Base-by-base conservation (phyloP, 2,797 vertebrate genomes). In the Aulostomus chinensis region DNA sequence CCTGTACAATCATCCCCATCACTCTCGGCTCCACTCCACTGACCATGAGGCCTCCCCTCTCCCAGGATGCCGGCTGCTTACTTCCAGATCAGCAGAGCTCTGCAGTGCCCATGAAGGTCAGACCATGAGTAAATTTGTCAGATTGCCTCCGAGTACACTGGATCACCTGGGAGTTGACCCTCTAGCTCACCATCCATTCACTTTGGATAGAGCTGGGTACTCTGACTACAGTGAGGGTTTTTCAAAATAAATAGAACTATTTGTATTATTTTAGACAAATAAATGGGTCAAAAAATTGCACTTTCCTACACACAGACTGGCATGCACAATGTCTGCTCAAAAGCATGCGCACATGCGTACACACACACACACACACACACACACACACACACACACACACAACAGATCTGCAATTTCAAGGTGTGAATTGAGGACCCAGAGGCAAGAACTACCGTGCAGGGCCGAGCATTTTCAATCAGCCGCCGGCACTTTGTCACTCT, bases 381-480 rank as follows among this genome's bases (percentile, higher is more conserved):
- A 9, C 25, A 41, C 42, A 30, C 13, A 7, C 13, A 14, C n/a
- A 12, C 20, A 5, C 22, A 16, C 74, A 52, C 37, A 58, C 51
- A 62, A 68, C 39, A 57, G 35, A 70, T 61, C 51, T 60, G 15
- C 39, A 67, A 76, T 81, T 78, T 84, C 60, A 78, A 60, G 70
- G 36, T 49, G 49, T 45, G 50, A 68, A 75, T 69, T 65, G 35
- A 68, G 68, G 35, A 52, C 62, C 69, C 28, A 29, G 54, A 69
- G 54, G 43, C 64, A 57, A 39, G 35, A 38, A 68, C 52, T 35
- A 43, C 40, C 39, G 10, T 36, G 66, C 63, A 73, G 55, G 63
- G 66, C 52, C 59, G 66, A 80, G 49, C 55, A 42, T 67, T 80
- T 85, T 80, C 60, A 71, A 57, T 86, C 78, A 80, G 71, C 86